A percentile compares a stretch with the other conserved stretches of the same genome.
Evolutionary conservation across 2,797 vertebrate genomes (phyloP).

Genomic region (Megaceryle alcyon): DNA sequence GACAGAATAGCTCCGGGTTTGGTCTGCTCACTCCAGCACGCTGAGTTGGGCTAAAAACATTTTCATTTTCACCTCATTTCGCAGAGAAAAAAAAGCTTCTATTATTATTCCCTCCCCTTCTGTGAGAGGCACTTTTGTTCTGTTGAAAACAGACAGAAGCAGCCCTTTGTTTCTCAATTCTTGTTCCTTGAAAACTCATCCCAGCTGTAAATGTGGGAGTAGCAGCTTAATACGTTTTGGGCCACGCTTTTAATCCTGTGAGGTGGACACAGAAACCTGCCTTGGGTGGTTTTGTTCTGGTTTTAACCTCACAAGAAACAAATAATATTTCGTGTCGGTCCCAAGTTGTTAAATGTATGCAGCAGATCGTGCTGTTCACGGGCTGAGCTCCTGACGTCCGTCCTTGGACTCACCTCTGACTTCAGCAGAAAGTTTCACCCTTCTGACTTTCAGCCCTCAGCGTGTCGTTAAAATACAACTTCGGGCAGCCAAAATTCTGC

Average conservation of each 20-base stretch:
- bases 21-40: too few relatives aligned
- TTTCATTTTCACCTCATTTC: too few relatives aligned
- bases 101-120: not conserved
- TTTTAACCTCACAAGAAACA: not conserved
- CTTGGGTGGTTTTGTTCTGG: not conserved
- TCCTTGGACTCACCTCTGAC: not conserved
- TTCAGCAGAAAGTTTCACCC: not conserved
- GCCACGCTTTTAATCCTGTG: rapidly evolving
- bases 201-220: not conserved
- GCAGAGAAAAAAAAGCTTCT: too few relatives aligned
- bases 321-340: not conserved
- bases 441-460: not conserved
- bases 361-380: not conserved
- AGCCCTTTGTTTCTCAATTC: not conserved
- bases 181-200: not conserved
- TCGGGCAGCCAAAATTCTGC: not conserved
- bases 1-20: too few relatives aligned
- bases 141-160: not conserved
- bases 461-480: not conserved
- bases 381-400: not conserved
- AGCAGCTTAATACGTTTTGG: not conserved
- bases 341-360: not conserved
- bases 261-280: not conserved
- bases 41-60: too few relatives aligned
- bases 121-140: not conserved